Base-by-base conservation (phyloP, 2,888 invertebrate species). In the Opisthograptis luteolata region DNA sequence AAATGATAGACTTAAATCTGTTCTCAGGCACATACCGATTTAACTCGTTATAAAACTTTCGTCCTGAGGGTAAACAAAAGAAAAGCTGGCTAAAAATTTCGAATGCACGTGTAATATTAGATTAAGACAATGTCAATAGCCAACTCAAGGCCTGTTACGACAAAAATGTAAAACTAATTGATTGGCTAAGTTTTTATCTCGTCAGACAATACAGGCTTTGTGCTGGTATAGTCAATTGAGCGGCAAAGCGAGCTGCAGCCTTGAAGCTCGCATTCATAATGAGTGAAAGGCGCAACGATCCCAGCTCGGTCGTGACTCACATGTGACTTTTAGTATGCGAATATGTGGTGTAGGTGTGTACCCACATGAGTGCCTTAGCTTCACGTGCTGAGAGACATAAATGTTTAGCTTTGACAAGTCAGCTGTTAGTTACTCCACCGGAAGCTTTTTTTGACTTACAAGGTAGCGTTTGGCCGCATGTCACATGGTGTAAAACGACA, bases 221-320 rank as follows among this genome's bases (percentile, higher is more conserved):
- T 76, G 64, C 64, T 57, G 62, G 36, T 74, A 72, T 46, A 76
- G 68, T 62, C 78, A 66, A 81, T 83, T 72, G 78, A 78, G 76
- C 78, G 73, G 73, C 72, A 72, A 80, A 77, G 64, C 52, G 55
- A 59, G 58, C 41, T 57, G 34, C 73, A 84, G 76, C 88, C 88
- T 89, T 88, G 84, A 75, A 79, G 75, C 73, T 75, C 73, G 69
- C 73, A 81, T 79, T 82, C 70, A 71, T 80, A 84, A 81, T 81
- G 77, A 86, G 89, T 85, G 89, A 89, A 89, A 89, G 89, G 88
- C 77, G 63, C 64, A 66, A 65, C 65, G 73, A 66, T 73, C 78
- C 75, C 75, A 70, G 66, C 66, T 49, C 37, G 50, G 60, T 66
- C 75, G 72, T 84, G 85, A 84, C 74, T 84, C 83, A 84, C 66